A percentile compares a stretch with the other conserved stretches of the same genome.
Evolutionary conservation across 2,797 vertebrate genomes (phyloP).

Genomic region (Mormyrus hasselquistii): DNA sequence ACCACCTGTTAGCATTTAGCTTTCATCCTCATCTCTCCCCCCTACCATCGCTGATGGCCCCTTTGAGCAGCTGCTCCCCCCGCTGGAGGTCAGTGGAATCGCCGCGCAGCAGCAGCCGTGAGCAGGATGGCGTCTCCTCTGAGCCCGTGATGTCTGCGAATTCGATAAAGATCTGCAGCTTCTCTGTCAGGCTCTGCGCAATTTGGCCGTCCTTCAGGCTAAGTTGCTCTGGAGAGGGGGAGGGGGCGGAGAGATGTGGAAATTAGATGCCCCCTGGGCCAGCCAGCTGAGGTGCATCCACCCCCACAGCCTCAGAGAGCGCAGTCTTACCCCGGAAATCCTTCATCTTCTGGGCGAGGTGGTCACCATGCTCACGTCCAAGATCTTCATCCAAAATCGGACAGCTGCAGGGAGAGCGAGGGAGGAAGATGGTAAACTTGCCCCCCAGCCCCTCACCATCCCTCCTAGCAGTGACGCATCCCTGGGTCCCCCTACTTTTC

Average conservation of each 20-base stretch:
- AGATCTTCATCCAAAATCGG: slow-evolving; percentile 61
- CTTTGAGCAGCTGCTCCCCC: slow-evolving; percentile 67
- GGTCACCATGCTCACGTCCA: slow-evolving; percentile 53
- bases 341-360: slow-evolving; percentile 52
- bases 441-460: not conserved
- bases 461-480: too few species aligned
- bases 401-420: slow-evolving; percentile 57
- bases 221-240: slow-evolving; percentile 58
- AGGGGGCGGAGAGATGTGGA: not conserved
- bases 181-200: slow-evolving; percentile 66
- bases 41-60: slow-evolving; percentile 73
- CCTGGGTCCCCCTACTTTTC: slow-evolving; percentile 60
- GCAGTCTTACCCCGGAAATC: slow-evolving; percentile 70
- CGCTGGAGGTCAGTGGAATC: slow-evolving; percentile 65
- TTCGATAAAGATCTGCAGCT: slow-evolving; percentile 70
- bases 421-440: not conserved
- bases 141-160: slow-evolving; percentile 61
- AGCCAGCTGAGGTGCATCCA: not conserved
- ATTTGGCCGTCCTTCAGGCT: slow-evolving; percentile 66
- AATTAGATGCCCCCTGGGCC: not conserved
- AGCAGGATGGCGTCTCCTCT: slow-evolving; percentile 48
- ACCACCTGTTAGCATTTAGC: not conserved
- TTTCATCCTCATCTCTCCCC: not conserved
- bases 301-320: not conserved
- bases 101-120: slow-evolving; percentile 59